Evolutionary conservation across 2,797 vertebrate species (phyloP).

Genomic region (Tarsius wallacei): DNA sequence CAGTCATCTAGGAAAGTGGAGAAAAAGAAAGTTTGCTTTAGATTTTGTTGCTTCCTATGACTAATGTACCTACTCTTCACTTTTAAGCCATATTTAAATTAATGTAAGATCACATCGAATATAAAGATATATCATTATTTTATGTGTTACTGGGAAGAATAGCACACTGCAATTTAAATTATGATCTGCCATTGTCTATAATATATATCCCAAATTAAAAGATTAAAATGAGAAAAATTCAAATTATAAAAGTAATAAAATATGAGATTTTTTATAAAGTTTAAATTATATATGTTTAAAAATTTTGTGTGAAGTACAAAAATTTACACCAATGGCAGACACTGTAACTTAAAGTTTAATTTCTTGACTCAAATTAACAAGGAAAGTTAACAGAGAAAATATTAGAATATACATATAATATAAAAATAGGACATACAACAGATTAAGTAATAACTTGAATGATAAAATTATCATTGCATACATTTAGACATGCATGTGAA

Average conservation of each 20-base stretch:
- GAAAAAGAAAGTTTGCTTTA: neutral
- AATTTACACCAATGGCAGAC: neutral
- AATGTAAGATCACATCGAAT: neutral
- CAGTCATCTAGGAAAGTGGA: neutral
- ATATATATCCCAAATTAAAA: neutral
- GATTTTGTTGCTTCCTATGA: neutral
- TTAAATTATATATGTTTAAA: neutral
- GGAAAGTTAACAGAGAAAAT: neutral
- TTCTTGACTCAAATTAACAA: neutral
- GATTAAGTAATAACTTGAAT: neutral
- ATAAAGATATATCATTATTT: neutral
- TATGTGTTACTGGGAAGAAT: neutral
- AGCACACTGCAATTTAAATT: neutral
- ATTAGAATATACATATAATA: neutral
- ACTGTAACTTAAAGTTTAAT: neutral
- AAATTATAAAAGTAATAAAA: constrained; percentile 6
- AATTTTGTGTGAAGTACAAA: neutral
- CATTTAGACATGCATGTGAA: neutral
- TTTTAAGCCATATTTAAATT: neutral
- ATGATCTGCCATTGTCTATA: neutral
- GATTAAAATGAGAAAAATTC: neutral
- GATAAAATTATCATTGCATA: neutral
- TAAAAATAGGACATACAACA: neutral
- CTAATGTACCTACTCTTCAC: neutral
- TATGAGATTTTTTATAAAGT: neutral